Evolutionary conservation across 2,113 vertebrate species (phyloP), one percentile per base, ranked within the genome.

Genomic region (Perccottus glenii): DNA sequence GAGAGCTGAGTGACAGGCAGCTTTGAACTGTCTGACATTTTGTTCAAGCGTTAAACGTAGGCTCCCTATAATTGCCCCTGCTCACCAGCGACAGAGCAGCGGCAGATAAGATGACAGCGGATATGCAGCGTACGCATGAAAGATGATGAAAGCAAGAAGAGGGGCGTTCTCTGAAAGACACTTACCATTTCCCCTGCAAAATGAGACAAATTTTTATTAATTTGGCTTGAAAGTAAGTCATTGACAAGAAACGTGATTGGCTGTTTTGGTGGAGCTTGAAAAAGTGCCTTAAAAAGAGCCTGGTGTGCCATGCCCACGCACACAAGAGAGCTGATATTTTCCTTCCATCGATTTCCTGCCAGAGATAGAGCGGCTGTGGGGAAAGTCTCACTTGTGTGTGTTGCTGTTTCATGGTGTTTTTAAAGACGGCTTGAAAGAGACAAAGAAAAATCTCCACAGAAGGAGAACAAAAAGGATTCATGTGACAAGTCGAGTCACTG

Each of bases 1-100:
- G 71, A 71, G 52, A 62, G 65, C 61, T 82, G 77, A 87, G 64
- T 83, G 87, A 84, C 87, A 83, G 83, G 68, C 62, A 51, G 86
- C 84, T 89, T 88, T 86, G 81, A 85, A 85, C 76, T 43, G 49
- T 67, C 72, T 85, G 86, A 84, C 87, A 88, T 87, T 88, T 89
- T 79, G 66, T 76, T 77, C 64, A 72, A 77, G 78, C 65, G 65
- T 80, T 85, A 85, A 88, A 80, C 60, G 44, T 75, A 43, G 75
- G 45, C 77, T 86, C 77, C 63, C 65, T 42, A 72, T 91, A 92
- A 92, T 89, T 87, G 86, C 81, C 83, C 71, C 64, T 60, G 73
- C 76, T 87, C 75, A 74, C 71, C 70, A 73, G 81, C 43, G 75
- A 85, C 80, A 74, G 73, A 74, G 66, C 62, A 75, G 53, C 73